Conservation (phyloP, 1,140 invertebrate genomes). For the Spodoptera litura region DNA sequence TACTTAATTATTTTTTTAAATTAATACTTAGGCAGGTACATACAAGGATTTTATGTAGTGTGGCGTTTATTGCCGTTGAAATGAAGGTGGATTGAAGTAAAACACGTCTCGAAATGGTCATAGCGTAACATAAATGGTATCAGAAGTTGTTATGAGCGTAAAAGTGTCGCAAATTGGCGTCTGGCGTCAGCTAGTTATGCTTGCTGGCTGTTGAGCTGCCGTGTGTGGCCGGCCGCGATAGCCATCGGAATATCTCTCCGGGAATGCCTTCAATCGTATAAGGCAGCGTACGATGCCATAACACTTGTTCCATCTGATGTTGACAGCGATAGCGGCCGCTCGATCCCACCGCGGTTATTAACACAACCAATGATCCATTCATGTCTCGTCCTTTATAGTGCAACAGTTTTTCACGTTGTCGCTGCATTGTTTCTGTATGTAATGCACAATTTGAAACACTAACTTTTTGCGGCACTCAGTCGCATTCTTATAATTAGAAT, state of each 20-base stretch:
- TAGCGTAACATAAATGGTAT: constrained; percentile 60
- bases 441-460: constrained; percentile 29
- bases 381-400: constrained; percentile 40
- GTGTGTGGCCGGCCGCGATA: constrained; percentile 72
- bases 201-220: constrained; percentile 54
- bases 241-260: constrained; percentile 68
- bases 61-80: constrained; percentile 40
- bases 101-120: constrained; percentile 52
- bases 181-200: constrained; percentile 66
- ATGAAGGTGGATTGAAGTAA: constrained; percentile 49
- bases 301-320: constrained; percentile 75
- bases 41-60: constrained; percentile 44
- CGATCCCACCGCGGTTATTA: constrained; percentile 65
- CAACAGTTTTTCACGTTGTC: constrained; percentile 32
- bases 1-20: constrained; percentile 43
- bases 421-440: constrained; percentile 23
- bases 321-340: constrained; percentile 60
- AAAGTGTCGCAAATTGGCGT: constrained; percentile 67
- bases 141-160: constrained; percentile 63
- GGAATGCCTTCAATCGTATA: constrained; percentile 69
- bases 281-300: constrained; percentile 71
- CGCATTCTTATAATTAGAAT: constrained; percentile 34
- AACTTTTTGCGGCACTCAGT: constrained; percentile 15
- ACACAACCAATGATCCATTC: constrained; percentile 57
- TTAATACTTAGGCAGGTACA: constrained; percentile 39